Evolutionary conservation across 2,888 invertebrate genomes (phyloP), one percentile per base, ranked within the genome.

Genomic region (Artemia sinica): DNA sequence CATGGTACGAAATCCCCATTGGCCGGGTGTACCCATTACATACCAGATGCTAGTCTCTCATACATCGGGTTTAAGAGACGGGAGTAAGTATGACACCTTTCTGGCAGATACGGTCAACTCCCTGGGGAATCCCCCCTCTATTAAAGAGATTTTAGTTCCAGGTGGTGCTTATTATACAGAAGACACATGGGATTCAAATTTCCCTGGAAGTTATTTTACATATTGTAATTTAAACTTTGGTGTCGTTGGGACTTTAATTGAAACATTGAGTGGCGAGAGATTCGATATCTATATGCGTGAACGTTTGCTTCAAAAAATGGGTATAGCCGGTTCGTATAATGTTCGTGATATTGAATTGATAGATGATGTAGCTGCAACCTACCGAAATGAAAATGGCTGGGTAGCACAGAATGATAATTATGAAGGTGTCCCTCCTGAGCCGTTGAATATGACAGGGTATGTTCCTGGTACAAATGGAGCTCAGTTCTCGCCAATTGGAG

Each of bases 401-500:
- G 18, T 18, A n/a, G 14, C 58, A 14, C 58, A 58, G 10, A 14
- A 58, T 10, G 58, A 58, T 58, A 18, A 58, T 8, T 58, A 58
- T 18, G 14, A 58, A 18, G 58, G 58, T 10, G 58, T 58, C 8
- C n/a, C n/a, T 8, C 58, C 58, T n/a, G 58, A 58, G 18, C 58
- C 58, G 58, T 8, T 58, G 58, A 58, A 58, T 18, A 58, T 58
- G 58, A 58, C 58, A n/a, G 8, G n/a, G 58, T 58, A 58, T 58
- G 58, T 58, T 18, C 58, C 58, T 18, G 10, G 58, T n/a, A 58
- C 58, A 58, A 58, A 58, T 18, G 58, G 58, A 58, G 14, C 18
- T 8, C 58, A 58, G 58, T 58, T 58, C 11, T 58, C 58, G 14
- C 58, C 58, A 18, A 58, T 18, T 8, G 58, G 58, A 58, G 58